These are phyloP conservation scores for Sturnira hondurensis DNA, from an alignment of 2,113 vertebrate genomes.

Conservation along the genomic window DNA sequence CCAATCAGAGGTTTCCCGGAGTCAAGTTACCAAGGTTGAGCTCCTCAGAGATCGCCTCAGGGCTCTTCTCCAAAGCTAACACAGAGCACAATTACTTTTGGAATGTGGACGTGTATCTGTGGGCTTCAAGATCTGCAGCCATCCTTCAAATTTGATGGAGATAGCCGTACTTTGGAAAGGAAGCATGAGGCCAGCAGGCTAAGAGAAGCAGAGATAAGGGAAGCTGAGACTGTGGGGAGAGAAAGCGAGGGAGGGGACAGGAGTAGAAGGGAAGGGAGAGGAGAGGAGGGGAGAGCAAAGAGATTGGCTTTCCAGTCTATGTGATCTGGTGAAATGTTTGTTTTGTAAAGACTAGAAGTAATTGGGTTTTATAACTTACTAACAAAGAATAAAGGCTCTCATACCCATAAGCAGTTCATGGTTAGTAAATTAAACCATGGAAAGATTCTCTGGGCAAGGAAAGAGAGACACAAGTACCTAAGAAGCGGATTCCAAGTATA, in stretches of 20 bases:
- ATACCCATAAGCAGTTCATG: not conserved
- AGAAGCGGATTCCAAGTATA: not conserved
- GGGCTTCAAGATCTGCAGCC: not conserved
- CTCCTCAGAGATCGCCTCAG: not conserved
- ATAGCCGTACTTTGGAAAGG: not conserved
- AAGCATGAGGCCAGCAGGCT: not conserved
- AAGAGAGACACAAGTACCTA: not conserved
- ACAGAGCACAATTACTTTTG: not conserved
- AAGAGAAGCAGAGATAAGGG: not conserved
- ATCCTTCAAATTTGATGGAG: not conserved
- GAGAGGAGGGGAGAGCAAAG: not conserved
- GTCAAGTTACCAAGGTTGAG: not conserved
- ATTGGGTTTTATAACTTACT: not conserved
- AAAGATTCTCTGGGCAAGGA: not conserved
- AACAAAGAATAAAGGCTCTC: not conserved
- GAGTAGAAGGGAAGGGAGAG: not conserved
- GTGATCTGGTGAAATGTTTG: not conserved
- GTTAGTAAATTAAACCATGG: not conserved
- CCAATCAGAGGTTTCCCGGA: not conserved
- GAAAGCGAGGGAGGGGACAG: not conserved
- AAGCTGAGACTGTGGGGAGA: not conserved
- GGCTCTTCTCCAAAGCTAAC: not conserved
- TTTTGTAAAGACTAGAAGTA: not conserved
- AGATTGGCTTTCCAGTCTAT: not conserved
- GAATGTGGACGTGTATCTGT: not conserved